Conservation (phyloP, 35 echinoderm and acorn worm genomes). For the Ophiothrix spiculata region DNA sequence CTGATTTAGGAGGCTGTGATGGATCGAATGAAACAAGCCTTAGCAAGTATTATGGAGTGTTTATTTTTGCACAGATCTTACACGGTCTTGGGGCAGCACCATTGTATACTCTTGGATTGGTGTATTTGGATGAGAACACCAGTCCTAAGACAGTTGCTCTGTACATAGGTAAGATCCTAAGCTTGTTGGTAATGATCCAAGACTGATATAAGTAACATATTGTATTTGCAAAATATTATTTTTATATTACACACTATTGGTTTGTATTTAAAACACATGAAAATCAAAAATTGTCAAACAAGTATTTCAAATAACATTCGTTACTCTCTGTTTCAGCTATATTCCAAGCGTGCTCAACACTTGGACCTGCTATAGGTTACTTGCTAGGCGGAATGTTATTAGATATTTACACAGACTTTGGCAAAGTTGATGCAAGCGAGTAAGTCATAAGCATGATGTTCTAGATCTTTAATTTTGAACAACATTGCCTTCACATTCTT, state of each 20-base stretch:
- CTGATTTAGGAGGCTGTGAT: constrained; percentile 1
- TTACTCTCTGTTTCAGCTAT: constrained; percentile 55
- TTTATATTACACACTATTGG: too few species aligned
- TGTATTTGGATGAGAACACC: constrained; percentile 81
- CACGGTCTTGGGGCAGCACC: constrained; percentile 92
- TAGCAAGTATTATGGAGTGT: constrained; percentile 79
- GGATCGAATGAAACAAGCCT: constrained; percentile 46
- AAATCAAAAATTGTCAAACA: too few species aligned
- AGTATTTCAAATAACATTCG: too few species aligned
- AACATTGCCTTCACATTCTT: too few species aligned
- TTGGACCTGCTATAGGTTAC: constrained; percentile 86
- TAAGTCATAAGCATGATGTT: too few species aligned
- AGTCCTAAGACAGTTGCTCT: constrained; percentile 50
- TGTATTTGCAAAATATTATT: too few species aligned
- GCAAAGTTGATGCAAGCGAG: constrained; percentile 40
- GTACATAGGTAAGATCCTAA: constrained; percentile 76
- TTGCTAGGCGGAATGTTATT: constrained; percentile 80
- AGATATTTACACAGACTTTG: constrained; percentile 71
- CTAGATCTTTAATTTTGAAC: not conserved
- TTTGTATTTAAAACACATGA: not conserved
- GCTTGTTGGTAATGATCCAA: too few species aligned
- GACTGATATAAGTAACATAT: too few species aligned
- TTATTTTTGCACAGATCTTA: constrained; percentile 72
- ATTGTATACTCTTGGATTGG: constrained; percentile 78
- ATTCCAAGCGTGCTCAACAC: constrained; percentile 60